These are phyloP conservation scores for Tyria jacobaeae DNA, from an alignment of 2,888 invertebrate species.

Conservation along the genomic window DNA sequence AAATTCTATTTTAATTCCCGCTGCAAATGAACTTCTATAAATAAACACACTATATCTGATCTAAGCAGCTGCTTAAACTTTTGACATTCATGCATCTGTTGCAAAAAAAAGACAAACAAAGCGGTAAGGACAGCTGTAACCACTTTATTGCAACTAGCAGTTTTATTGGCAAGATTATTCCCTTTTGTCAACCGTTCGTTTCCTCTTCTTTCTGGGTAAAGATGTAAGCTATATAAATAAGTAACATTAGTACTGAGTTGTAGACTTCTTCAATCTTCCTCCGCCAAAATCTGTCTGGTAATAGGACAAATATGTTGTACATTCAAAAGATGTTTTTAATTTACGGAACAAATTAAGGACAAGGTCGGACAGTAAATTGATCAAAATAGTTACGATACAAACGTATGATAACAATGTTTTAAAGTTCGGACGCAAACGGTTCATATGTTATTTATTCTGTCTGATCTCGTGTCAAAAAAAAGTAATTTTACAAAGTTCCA, in stretches of 20 bases:
- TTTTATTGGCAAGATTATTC: conserved; percentile 39
- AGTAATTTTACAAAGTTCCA: no score
- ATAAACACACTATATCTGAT: conserved; percentile 29
- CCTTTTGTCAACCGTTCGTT: conserved; percentile 22
- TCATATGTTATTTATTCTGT: conserved; percentile 10
- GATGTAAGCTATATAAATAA: background rate
- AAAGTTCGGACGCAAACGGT: background rate
- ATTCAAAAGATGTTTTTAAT: conserved; percentile 36
- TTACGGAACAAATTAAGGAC: conserved; percentile 53
- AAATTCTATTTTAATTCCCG: no score
- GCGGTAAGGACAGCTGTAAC: conserved; percentile 56
- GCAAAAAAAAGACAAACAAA: conserved; percentile 48
- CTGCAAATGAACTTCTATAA: background rate
- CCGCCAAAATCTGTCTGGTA: conserved; percentile 6
- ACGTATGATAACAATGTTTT: conserved; percentile 30
- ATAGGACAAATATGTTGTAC: conserved; percentile 11
- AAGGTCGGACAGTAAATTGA: conserved; percentile 49
- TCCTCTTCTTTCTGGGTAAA: background rate
- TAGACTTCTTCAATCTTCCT: background rate
- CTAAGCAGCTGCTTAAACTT: conserved; percentile 52
- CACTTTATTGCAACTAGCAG: conserved; percentile 39
- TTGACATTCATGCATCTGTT: conserved; percentile 48
- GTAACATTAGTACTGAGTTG: background rate
- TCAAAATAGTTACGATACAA: conserved; percentile 39
- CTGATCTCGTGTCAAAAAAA: no score